A percentile compares a stretch with the other conserved stretches of the same genome.
These are phyloP conservation scores for Empidonax alnorum DNA, from an alignment of 2,113 vertebrate genomes.

Conservation along the genomic window DNA sequence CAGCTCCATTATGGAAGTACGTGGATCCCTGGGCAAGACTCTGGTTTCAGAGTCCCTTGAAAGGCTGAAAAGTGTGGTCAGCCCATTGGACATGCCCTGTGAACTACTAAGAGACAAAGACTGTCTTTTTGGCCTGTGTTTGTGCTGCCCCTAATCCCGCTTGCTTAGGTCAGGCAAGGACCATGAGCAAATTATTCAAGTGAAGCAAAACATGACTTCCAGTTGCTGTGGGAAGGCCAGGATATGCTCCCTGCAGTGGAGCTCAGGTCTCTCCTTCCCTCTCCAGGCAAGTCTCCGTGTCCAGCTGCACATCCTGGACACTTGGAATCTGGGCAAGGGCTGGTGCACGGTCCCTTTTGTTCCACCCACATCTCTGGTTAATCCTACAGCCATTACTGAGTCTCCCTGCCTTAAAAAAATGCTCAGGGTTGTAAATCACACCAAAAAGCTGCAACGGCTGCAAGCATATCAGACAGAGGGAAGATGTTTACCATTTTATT, in stretches of 20 bases:
- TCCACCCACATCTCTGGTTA: background rate
- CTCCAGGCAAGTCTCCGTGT: too few species aligned
- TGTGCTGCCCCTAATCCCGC: background rate
- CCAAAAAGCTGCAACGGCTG: background rate
- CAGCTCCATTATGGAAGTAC: background rate
- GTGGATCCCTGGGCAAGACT: background rate
- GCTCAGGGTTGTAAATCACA: background rate
- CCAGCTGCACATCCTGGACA: background rate
- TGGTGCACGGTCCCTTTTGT: background rate
- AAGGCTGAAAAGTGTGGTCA: background rate
- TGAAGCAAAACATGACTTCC: background rate
- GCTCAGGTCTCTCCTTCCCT: background rate
- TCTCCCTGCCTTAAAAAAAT: background rate
- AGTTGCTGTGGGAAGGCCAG: background rate
- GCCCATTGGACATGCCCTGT: background rate
- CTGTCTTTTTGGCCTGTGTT: background rate
- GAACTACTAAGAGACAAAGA: background rate
- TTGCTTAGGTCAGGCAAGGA: background rate
- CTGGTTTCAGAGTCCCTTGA: background rate
- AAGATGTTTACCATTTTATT: background rate
- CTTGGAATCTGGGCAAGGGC: background rate
- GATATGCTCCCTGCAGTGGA: rapidly evolving
- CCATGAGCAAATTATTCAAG: background rate
- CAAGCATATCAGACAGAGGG: background rate
- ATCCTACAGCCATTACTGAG: background rate